Conservation (phyloP, 2,797 vertebrate genomes). For the Tokudaia tokunoshimensis region DNA sequence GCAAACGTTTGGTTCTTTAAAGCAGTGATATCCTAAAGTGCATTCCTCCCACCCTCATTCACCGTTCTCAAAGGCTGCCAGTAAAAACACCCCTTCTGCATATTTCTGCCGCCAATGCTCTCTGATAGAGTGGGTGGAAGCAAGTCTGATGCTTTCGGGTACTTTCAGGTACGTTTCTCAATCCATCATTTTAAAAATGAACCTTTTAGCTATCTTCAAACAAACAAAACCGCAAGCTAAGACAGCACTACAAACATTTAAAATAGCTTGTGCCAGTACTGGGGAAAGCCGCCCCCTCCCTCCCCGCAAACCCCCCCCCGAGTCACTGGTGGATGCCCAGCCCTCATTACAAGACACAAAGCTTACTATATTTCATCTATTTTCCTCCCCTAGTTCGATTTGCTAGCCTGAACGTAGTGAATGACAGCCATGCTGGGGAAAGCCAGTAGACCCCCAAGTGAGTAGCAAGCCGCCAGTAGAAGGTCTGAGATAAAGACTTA, state of each 20-base stretch:
- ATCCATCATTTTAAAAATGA: not conserved
- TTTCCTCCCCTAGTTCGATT: not conserved
- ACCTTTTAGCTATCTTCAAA: not conserved
- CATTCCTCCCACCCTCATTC: too few relatives aligned
- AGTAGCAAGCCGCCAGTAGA: fast-evolving
- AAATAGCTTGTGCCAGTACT: not conserved
- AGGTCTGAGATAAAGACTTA: not conserved
- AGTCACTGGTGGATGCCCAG: not conserved
- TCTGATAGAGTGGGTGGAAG: fast-evolving
- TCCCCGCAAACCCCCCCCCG: not conserved
- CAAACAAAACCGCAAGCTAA: not conserved
- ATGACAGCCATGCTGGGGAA: not conserved
- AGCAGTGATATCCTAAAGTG: not conserved
- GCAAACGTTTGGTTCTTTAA: not conserved
- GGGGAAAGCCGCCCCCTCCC: not conserved
- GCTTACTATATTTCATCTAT: not conserved
- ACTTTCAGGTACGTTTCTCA: not conserved
- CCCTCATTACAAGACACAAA: not conserved
- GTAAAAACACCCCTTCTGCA: fast-evolving
- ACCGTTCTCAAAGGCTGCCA: not conserved
- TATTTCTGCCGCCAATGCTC: not conserved
- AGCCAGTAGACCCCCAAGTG: not conserved
- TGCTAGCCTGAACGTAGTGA: not conserved
- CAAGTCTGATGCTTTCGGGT: not conserved
- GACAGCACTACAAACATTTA: not conserved